phyloP scores from a whole-genome alignment of 64 coral and sea anemone species.

The Cladopsammia gracilis region DNA sequence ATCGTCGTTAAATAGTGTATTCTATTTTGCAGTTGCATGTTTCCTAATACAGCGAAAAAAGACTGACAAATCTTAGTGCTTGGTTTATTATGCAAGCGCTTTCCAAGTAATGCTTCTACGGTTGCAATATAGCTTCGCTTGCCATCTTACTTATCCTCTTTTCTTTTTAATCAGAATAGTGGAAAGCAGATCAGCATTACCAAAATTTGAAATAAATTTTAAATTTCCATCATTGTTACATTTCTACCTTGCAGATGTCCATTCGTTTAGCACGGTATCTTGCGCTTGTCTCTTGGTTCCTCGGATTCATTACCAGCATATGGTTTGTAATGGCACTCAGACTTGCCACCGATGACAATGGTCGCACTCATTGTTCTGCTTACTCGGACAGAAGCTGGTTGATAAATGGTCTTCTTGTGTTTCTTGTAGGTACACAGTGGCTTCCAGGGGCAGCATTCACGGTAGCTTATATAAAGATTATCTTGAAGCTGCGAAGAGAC shows the following conservation, averaged over 20 bases:
- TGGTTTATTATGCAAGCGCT: no score
- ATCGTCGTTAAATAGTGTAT: no score
- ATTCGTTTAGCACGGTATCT: not conserved
- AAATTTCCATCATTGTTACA: no score
- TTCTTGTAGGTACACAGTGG: not conserved
- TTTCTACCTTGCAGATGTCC: constrained; percentile 39
- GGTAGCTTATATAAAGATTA: constrained; percentile 3
- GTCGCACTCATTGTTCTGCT: not conserved
- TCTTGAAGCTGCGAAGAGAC: constrained; percentile 54
- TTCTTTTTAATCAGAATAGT: no score
- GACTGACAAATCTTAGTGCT: no score
- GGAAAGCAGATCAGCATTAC: no score
- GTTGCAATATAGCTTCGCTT: no score
- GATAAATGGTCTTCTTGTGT: not conserved
- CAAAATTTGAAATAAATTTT: no score
- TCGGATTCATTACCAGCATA: not conserved
- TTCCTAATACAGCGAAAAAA: no score
- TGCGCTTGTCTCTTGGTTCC: not conserved
- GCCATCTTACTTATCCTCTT: no score
- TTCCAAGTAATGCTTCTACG: no score
- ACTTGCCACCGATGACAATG: not conserved
- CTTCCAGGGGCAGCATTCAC: constrained; percentile 41
- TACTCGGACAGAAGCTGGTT: not conserved
- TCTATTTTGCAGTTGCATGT: no score
- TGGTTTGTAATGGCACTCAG: not conserved